These are phyloP conservation scores for Falco berigora DNA, from an alignment of 2,797 vertebrate species.

Conservation along the genomic window DNA sequence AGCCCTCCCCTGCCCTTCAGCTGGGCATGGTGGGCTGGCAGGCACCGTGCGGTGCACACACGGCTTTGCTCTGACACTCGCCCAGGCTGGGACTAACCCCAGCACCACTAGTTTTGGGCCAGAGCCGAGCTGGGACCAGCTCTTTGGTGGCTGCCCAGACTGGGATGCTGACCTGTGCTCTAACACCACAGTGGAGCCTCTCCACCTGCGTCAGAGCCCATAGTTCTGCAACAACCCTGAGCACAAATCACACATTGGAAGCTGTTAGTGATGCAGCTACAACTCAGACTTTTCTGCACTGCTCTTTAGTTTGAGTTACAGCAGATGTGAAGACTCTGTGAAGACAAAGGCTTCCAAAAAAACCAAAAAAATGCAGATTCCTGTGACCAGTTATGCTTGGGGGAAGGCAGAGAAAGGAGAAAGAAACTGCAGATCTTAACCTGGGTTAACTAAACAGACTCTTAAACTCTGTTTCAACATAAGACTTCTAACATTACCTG, in stretches of 20 bases:
- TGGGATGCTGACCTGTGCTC: background rate
- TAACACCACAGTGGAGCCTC: background rate
- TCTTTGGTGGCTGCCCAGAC: background rate
- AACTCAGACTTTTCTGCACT: background rate
- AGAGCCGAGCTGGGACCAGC: background rate
- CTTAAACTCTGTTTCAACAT: background rate
- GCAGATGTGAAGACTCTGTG: background rate
- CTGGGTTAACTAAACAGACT: conserved; percentile 47
- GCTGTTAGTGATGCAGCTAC: background rate
- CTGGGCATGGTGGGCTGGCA: background rate
- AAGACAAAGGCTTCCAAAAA: conserved; percentile 12
- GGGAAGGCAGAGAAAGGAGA: background rate
- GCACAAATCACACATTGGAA: background rate
- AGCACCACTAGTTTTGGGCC: background rate
- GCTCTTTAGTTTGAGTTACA: background rate
- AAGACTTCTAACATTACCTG: conserved; percentile 48
- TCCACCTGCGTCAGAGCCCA: background rate
- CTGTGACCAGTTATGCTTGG: background rate
- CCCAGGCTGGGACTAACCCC: background rate
- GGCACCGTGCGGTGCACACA: background rate
- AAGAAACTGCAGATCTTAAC: conserved; percentile 37
- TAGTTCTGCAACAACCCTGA: background rate
- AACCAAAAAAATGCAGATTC: background rate
- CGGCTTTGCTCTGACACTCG: background rate
- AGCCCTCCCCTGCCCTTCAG: background rate